A percentile compares a stretch with the other conserved stretches of the same genome.
These are phyloP conservation scores for Aphis gossypii DNA, from an alignment of 1,140 invertebrate genomes.

Conservation along the genomic window DNA sequence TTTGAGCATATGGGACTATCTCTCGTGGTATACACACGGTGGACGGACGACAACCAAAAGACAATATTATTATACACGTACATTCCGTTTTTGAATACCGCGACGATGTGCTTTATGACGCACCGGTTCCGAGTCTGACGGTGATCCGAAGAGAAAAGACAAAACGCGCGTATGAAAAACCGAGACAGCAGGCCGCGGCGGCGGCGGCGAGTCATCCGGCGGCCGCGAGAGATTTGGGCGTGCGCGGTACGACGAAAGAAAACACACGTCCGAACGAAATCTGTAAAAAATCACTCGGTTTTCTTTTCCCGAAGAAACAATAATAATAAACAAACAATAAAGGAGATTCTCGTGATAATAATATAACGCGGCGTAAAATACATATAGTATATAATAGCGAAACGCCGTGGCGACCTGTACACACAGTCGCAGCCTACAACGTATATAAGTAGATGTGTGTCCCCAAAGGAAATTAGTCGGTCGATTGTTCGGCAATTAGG, in stretches of 20 bases:
- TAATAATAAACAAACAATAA: slow-evolving; percentile 17
- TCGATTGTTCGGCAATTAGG: slow-evolving; percentile 55
- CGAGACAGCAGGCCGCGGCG: background rate
- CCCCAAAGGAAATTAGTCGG: slow-evolving; percentile 49
- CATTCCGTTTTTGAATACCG: background rate
- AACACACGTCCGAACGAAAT: background rate
- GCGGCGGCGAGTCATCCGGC: background rate
- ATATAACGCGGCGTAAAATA: background rate
- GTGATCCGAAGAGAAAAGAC: background rate
- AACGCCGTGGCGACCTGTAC: no score
- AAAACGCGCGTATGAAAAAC: background rate
- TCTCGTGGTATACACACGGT: no score
- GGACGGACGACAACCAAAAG: no score
- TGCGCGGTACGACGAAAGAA: background rate
- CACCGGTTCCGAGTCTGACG: background rate
- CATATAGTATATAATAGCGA: background rate
- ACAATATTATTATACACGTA: background rate
- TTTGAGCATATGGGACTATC: background rate
- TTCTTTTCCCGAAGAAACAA: background rate
- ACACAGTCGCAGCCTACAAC: no score
- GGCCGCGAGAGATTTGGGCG: background rate
- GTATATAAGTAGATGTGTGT: slow-evolving; percentile 29
- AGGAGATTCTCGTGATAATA: background rate
- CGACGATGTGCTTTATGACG: background rate
- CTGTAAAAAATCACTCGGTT: slow-evolving; percentile 28